Evolutionary conservation across 2,113 vertebrate species (phyloP).

Genomic region (Hiodon alosoides): DNA sequence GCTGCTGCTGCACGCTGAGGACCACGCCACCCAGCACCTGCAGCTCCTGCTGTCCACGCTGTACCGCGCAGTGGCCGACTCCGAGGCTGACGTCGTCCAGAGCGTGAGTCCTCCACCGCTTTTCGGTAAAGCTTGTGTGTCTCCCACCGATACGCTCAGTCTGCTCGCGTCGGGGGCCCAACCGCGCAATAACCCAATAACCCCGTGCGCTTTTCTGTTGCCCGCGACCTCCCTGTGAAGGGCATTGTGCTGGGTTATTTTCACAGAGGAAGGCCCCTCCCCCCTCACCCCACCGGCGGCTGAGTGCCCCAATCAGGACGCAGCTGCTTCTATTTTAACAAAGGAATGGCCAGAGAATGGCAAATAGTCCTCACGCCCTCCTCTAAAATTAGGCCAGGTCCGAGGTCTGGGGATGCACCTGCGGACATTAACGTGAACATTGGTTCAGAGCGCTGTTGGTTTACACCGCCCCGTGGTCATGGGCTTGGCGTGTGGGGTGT

Average conservation of each 20-base stretch:
- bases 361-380: slow-evolving; percentile 10
- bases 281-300: not conserved
- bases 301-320: slow-evolving; percentile 26
- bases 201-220: not conserved
- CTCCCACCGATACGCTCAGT: not conserved
- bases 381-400: slow-evolving; percentile 2
- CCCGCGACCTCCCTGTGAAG: not conserved
- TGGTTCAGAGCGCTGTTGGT: not conserved
- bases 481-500: not conserved
- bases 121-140: not conserved
- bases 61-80: slow-evolving; percentile 68
- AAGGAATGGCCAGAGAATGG: slow-evolving; percentile 16
- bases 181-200: not conserved
- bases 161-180: no score
- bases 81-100: slow-evolving; percentile 67
- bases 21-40: slow-evolving; percentile 85
- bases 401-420: slow-evolving; percentile 49
- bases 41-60: slow-evolving; percentile 73
- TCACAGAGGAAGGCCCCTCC: not conserved
- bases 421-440: slow-evolving; percentile 26
- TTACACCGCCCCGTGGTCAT: slow-evolving; percentile 12
- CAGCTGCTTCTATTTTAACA: slow-evolving; percentile 37
- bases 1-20: slow-evolving; percentile 81
- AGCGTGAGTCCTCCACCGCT: slow-evolving; percentile 63
- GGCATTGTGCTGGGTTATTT: not conserved